These are phyloP conservation scores for Poeciliopsis infans DNA, from an alignment of 2,797 vertebrate species.

Conservation along the genomic window DNA sequence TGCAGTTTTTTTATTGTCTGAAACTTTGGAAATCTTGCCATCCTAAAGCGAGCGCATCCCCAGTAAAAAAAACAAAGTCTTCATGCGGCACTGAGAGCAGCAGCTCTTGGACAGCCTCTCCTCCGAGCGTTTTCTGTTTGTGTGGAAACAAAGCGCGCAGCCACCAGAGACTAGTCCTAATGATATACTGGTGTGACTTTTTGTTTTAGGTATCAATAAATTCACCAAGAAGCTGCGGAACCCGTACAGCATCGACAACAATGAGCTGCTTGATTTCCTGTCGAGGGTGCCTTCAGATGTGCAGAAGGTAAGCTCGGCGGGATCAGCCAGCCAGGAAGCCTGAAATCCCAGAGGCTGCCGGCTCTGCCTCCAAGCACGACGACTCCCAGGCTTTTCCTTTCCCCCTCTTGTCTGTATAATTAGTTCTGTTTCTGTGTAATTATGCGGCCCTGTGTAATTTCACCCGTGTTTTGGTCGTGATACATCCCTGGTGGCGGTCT, in stretches of 20 bases:
- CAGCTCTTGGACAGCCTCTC: conserved; percentile 53
- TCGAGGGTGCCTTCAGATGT: conserved; percentile 97
- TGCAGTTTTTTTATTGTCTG: background rate
- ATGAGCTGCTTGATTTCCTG: conserved; percentile 96
- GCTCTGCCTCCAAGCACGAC: conserved; percentile 61
- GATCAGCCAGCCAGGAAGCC: conserved; percentile 74
- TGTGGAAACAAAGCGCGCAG: conserved; percentile 71
- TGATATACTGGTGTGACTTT: conserved; percentile 74
- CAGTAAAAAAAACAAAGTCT: background rate
- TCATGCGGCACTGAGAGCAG: conserved; percentile 4
- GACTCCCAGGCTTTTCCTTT: conserved; percentile 71
- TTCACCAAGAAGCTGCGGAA: conserved; percentile 98
- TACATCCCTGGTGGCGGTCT: conserved; percentile 75
- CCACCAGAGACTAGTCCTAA: conserved; percentile 65
- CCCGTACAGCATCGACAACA: conserved; percentile 95
- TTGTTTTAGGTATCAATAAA: conserved; percentile 93
- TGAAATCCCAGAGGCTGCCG: conserved; percentile 67
- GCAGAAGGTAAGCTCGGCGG: conserved; percentile 89
- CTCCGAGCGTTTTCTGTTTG: conserved; percentile 61
- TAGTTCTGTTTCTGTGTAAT: conserved; percentile 74
- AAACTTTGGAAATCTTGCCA: background rate
- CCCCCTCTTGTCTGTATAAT: conserved; percentile 71
- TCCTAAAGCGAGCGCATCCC: conserved; percentile 45
- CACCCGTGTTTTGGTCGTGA: conserved; percentile 71
- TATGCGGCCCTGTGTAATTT: conserved; percentile 73